These are phyloP conservation scores for Mactra quadrangularis DNA, from an alignment of 1,140 invertebrate species.

Conservation along the genomic window DNA sequence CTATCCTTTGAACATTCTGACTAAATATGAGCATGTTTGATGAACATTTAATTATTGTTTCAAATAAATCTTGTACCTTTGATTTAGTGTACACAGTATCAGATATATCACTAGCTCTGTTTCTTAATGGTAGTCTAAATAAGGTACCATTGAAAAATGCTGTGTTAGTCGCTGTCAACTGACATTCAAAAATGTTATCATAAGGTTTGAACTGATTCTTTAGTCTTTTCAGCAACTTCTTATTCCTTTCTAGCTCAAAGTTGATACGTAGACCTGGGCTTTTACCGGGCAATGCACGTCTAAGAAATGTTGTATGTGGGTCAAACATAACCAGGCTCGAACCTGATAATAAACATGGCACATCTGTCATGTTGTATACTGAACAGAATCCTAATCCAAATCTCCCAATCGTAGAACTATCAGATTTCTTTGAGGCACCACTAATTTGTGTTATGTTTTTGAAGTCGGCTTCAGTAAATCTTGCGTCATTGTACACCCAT, in stretches of 20 bases:
- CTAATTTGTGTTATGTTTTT: conserved; percentile 75
- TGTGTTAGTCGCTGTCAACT: conserved; percentile 20
- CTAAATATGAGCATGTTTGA: conserved; percentile 72
- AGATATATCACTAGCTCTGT: conserved; percentile 71
- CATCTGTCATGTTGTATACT: conserved; percentile 82
- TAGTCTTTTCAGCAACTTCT: conserved; percentile 62
- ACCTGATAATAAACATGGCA: conserved; percentile 79
- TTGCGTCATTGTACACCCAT: conserved; percentile 78
- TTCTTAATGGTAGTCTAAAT: conserved; percentile 74
- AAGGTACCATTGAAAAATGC: conserved; percentile 69
- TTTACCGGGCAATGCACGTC: conserved; percentile 58
- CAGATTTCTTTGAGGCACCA: conserved; percentile 75
- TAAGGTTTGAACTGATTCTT: conserved; percentile 77
- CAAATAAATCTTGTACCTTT: conserved; percentile 66
- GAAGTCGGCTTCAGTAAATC: conserved; percentile 78
- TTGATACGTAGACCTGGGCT: conserved; percentile 79
- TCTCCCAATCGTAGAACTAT: conserved; percentile 75
- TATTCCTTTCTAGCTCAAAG: conserved; percentile 63
- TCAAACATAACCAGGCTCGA: conserved; percentile 80
- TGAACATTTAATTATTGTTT: conserved; percentile 60
- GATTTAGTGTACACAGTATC: conserved; percentile 63
- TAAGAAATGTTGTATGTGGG: conserved; percentile 77
- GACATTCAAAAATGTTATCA: conserved; percentile 75
- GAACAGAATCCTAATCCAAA: conserved; percentile 82
- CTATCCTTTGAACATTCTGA: conserved; percentile 69